Conservation (phyloP, 2,888 invertebrate species). For the Dryobota labecula region DNA sequence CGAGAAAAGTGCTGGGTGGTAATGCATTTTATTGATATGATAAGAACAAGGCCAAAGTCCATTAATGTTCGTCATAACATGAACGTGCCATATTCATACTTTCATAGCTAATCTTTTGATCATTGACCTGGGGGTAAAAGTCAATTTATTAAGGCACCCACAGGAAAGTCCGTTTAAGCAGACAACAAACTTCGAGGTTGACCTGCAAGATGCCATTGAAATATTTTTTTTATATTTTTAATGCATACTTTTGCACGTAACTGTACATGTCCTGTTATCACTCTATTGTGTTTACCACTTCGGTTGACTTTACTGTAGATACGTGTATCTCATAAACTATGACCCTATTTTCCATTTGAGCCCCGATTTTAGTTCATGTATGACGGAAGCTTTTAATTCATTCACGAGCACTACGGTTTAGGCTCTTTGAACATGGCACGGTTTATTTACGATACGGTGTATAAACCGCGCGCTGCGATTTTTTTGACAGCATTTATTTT, state of each 20-base stretch:
- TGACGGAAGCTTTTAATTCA: too few relatives aligned
- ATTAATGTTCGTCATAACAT: neutral
- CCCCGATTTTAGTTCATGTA: too few relatives aligned
- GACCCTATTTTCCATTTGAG: constrained; percentile 4
- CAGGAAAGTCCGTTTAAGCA: too few relatives aligned
- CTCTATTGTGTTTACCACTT: neutral
- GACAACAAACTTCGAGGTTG: too few relatives aligned
- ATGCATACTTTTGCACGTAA: neutral
- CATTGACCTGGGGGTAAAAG: neutral
- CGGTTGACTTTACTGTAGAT: neutral
- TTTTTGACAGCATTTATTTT: neutral
- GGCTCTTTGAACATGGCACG: too few relatives aligned
- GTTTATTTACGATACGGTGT: too few relatives aligned
- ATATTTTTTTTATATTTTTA: too few relatives aligned
- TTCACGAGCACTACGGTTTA: too few relatives aligned
- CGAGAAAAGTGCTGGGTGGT: neutral
- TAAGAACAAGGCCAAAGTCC: constrained; percentile 3
- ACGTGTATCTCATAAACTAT: constrained; percentile 20
- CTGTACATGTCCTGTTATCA: neutral
- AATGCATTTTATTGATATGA: constrained; percentile 21
- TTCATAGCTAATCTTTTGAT: constrained; percentile 11
- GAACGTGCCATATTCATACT: constrained; percentile 5
- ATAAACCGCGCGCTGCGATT: too few relatives aligned
- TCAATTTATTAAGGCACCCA: neutral
- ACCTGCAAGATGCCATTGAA: too few relatives aligned